Evolutionary conservation across 64 coral and sea anemone species (phyloP).

Genomic region (Acropora tenuis): DNA sequence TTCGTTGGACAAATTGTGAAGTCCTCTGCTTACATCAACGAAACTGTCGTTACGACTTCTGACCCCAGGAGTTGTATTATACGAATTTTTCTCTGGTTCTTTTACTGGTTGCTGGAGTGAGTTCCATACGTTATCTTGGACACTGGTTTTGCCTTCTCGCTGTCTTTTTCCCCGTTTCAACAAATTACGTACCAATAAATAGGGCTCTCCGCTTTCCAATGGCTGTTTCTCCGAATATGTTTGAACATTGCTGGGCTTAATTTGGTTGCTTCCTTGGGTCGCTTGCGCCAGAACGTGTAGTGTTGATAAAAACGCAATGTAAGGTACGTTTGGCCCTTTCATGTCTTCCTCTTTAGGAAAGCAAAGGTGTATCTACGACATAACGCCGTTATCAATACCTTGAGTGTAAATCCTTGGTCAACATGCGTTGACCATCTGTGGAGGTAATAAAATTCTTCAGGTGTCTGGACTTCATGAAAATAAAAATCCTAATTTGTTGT

Average conservation of each 20-base stretch:
- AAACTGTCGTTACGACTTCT: neutral
- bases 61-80: neutral
- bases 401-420: neutral
- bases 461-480: too few relatives aligned
- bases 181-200: neutral
- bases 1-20: neutral
- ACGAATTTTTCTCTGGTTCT: neutral
- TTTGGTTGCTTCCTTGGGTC: neutral
- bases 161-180: neutral
- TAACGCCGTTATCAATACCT: neutral
- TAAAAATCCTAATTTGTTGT: too few relatives aligned
- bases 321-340: neutral
- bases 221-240: neutral
- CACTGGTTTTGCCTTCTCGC: neutral
- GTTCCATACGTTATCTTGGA: neutral
- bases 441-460: too few relatives aligned
- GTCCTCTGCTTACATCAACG: neutral
- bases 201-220: neutral
- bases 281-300: neutral
- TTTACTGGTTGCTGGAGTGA: neutral
- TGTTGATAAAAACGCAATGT: slow-evolving; percentile 16
- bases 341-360: neutral
- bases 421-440: neutral
- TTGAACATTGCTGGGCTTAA: neutral
- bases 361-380: neutral